Conservation (phyloP, 2,797 vertebrate genomes). For the Vireo griseus region DNA sequence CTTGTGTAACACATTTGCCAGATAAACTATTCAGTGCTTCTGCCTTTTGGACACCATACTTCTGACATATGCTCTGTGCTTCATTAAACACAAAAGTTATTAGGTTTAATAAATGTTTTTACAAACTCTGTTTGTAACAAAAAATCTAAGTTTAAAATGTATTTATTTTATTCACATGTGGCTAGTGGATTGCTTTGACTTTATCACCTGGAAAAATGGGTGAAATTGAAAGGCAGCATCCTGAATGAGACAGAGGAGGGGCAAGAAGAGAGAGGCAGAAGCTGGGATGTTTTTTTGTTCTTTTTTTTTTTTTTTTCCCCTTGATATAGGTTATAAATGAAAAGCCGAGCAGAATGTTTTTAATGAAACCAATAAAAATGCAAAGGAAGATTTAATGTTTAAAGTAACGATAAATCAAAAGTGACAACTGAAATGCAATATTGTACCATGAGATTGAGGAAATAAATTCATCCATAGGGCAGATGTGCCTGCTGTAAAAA, state of each 20-base stretch:
- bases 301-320: neutral
- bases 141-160: neutral
- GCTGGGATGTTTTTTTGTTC: neutral
- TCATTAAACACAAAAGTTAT: constrained; percentile 72
- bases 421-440: constrained; percentile 78
- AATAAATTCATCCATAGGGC: constrained; percentile 76
- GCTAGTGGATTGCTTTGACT: neutral
- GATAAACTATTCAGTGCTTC: constrained; percentile 65
- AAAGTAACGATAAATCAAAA: constrained; percentile 80
- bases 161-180: neutral
- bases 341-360: constrained; percentile 74
- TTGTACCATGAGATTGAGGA: constrained; percentile 76
- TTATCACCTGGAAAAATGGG: neutral
- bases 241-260: neutral
- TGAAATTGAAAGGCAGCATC: neutral
- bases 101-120: constrained; percentile 67
- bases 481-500: constrained; percentile 61
- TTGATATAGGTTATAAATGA: neutral
- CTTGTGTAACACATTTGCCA: constrained; percentile 69
- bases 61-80: constrained; percentile 68
- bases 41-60: constrained; percentile 63
- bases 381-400: constrained; percentile 79
- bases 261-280: constrained; percentile 9
- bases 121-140: constrained; percentile 56
- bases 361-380: constrained; percentile 82